Conservation (phyloP, 2,888 invertebrate species). For the Leucophenga montana region DNA sequence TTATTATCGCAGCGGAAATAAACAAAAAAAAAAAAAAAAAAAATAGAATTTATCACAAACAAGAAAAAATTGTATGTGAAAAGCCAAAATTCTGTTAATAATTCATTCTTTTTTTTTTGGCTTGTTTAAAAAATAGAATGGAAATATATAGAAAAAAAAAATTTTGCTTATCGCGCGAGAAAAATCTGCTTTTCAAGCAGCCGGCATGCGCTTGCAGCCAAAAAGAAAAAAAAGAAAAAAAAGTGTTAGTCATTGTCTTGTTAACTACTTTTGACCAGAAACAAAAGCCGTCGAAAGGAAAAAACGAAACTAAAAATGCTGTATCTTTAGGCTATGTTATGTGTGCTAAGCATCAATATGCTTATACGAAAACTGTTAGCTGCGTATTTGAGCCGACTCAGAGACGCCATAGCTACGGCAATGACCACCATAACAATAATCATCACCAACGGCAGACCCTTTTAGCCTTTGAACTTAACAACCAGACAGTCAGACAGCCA, state of each 20-base stretch:
- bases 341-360: background rate
- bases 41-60: slow-evolving; percentile 10
- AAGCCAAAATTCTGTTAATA: slow-evolving; percentile 35
- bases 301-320: background rate
- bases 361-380: slow-evolving; percentile 11
- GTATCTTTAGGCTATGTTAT: too few species aligned
- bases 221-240: slow-evolving; percentile 39
- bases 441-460: slow-evolving; percentile 46
- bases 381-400: slow-evolving; percentile 28
- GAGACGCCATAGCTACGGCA: slow-evolving; percentile 13
- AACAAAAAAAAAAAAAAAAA: slow-evolving; percentile 30
- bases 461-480: slow-evolving; percentile 63
- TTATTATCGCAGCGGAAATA: slow-evolving; percentile 39
- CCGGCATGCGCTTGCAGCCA: slow-evolving; percentile 52
- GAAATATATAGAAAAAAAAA: background rate
- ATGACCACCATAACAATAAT: too few species aligned
- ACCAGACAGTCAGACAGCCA: background rate
- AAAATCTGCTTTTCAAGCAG: slow-evolving; percentile 51
- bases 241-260: slow-evolving; percentile 68
- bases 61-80: slow-evolving; percentile 38
- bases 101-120: slow-evolving; percentile 16
- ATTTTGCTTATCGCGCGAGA: slow-evolving; percentile 65
- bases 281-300: slow-evolving; percentile 37
- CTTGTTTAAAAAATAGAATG: slow-evolving; percentile 17
- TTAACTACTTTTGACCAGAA: slow-evolving; percentile 64